phyloP scores from a whole-genome alignment of 2,113 vertebrate genomes.

The Bubalus kerabau region DNA sequence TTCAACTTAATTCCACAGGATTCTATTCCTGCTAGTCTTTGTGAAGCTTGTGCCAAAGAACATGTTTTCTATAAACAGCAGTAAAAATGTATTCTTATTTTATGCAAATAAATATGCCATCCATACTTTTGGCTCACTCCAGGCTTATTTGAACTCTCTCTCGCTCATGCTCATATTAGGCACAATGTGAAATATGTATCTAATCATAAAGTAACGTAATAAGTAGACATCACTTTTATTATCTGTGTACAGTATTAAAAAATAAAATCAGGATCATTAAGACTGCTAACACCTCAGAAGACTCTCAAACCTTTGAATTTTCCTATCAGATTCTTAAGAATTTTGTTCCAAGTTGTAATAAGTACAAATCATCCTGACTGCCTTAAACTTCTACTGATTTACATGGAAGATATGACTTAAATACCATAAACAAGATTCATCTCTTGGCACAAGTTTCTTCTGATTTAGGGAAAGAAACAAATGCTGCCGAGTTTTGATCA shows the following conservation, averaged over 20 bases:
- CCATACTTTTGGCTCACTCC: background rate
- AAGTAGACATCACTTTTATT: background rate
- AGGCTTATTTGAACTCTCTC: background rate
- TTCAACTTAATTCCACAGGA: constrained; percentile 23
- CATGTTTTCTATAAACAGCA: constrained; percentile 57
- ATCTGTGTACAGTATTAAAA: constrained; percentile 37
- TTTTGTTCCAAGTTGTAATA: constrained; percentile 10
- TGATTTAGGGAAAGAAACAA: constrained; percentile 24
- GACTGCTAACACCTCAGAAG: background rate
- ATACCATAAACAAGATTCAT: constrained; percentile 32
- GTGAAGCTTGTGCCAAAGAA: constrained; percentile 68
- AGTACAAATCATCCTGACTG: constrained; percentile 19
- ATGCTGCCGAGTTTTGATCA: constrained; percentile 20
- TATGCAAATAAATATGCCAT: background rate
- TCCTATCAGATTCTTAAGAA: background rate
- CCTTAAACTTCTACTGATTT: constrained; percentile 40
- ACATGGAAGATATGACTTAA: background rate
- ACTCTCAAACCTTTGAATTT: constrained; percentile 36
- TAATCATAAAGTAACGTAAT: background rate
- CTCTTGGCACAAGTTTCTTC: constrained; percentile 34
- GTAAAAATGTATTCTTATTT: constrained; percentile 40
- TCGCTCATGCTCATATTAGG: background rate
- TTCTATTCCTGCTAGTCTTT: constrained; percentile 13
- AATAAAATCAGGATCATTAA: constrained; percentile 16
- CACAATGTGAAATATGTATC: background rate